Evolutionary conservation across 30 jellyfish, hydroid and myxozoan species (phyloP).

Genomic region (Sanderia malayensis): DNA sequence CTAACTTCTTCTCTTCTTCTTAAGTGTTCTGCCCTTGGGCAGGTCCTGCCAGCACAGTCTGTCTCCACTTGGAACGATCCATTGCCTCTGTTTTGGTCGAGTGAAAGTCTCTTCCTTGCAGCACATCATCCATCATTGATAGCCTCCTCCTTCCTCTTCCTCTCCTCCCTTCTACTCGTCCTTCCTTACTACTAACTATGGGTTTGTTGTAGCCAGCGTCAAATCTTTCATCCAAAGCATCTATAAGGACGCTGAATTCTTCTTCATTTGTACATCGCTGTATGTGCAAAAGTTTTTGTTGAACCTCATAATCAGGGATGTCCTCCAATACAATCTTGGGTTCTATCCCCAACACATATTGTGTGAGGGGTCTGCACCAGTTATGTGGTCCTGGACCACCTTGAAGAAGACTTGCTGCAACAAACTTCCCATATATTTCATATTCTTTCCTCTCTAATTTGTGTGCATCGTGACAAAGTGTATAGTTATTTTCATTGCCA

Average conservation of each 20-base stretch:
- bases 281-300: slow-evolving; percentile 14
- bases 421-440: slow-evolving; percentile 21
- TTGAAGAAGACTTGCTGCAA: slow-evolving; percentile 7
- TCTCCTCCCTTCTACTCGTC: too few species aligned
- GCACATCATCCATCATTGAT: too few species aligned
- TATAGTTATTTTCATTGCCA: slow-evolving; percentile 14
- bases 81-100: too few species aligned
- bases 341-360: slow-evolving; percentile 16
- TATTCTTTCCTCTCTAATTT: slow-evolving; percentile 9
- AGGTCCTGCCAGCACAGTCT: too few species aligned
- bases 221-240: slow-evolving; percentile 17
- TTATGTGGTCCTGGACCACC: slow-evolving; percentile 21
- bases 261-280: slow-evolving; percentile 22
- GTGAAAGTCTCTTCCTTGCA: too few species aligned
- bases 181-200: too few species aligned
- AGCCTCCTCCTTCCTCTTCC: too few species aligned
- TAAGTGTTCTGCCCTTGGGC: too few species aligned
- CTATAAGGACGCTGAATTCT: slow-evolving; percentile 2
- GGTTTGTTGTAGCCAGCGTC: slow-evolving; percentile 31
- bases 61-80: too few species aligned
- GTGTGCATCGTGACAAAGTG: slow-evolving; percentile 20
- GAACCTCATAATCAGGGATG: slow-evolving; percentile 27
- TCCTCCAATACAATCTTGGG: not conserved
- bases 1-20: too few species aligned
- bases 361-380: slow-evolving; percentile 36